A percentile compares a stretch with the other conserved stretches of the same genome.
Conservation (phyloP, 2,888 invertebrate species). For the Chromoteleia sp. region DNA sequence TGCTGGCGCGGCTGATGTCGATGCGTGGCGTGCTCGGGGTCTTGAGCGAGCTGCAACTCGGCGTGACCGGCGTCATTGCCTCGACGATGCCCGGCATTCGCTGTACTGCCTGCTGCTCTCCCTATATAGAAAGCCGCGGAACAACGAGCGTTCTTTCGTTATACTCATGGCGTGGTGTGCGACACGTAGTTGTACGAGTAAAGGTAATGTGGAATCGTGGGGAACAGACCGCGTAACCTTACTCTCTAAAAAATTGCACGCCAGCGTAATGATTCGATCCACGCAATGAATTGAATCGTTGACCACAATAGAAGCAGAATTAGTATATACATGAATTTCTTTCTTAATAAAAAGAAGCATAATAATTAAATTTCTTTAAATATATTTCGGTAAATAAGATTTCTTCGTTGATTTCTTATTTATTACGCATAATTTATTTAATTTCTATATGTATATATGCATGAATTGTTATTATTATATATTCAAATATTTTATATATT, state of each 20-base stretch:
- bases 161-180: conserved; percentile 34
- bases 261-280: too few relatives aligned
- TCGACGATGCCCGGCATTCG: conserved; percentile 85
- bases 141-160: conserved; percentile 56
- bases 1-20: conserved; percentile 95
- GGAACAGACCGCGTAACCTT: conserved; percentile 26
- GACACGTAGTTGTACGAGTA: conserved; percentile 31
- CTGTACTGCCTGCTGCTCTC: conserved; percentile 77
- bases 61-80: conserved; percentile 82
- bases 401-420: too few relatives aligned
- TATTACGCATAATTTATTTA: too few relatives aligned
- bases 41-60: conserved; percentile 84
- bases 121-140: conserved; percentile 74
- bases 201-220: conserved; percentile 35
- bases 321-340: too few relatives aligned
- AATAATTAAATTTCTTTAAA: too few relatives aligned
- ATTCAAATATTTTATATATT: too few relatives aligned
- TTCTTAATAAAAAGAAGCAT: too few relatives aligned
- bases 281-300: too few relatives aligned
- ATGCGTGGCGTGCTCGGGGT: conserved; percentile 93
- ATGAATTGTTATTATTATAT: too few relatives aligned
- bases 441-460: too few relatives aligned
- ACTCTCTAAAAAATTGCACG: conserved; percentile 49
- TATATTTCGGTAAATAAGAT: too few relatives aligned
- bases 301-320: too few relatives aligned